Conservation (phyloP, 2,797 vertebrate genomes). For the Morelia viridis region DNA sequence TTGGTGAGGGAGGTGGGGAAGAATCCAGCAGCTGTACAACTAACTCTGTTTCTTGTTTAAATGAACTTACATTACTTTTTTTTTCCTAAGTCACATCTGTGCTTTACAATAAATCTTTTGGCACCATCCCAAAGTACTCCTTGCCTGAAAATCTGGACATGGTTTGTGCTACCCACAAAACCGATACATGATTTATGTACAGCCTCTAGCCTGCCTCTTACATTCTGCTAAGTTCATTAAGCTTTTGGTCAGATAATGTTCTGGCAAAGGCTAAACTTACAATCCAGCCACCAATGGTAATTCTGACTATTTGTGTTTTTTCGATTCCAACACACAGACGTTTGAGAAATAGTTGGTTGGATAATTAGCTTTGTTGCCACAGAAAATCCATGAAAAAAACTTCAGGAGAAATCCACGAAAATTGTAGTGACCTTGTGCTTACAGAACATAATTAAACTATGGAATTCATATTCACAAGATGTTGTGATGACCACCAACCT, state of each 20-base stretch:
- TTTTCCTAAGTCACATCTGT: background rate
- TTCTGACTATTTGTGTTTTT: background rate
- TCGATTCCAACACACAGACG: fast-evolving
- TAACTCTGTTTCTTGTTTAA: conserved; percentile 29
- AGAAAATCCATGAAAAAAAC: background rate
- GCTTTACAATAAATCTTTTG: conserved; percentile 30
- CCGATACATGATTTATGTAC: conserved; percentile 35
- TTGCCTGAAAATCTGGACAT: conserved; percentile 23
- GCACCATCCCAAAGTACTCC: conserved; percentile 23
- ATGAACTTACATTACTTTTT: conserved; percentile 24
- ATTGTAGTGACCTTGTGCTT: background rate
- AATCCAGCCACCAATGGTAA: background rate
- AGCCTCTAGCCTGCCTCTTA: conserved; percentile 16
- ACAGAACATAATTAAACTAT: background rate
- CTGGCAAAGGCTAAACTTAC: background rate
- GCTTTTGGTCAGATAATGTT: conserved; percentile 40
- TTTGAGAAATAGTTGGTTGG: background rate
- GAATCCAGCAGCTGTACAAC: background rate
- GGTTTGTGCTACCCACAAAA: conserved; percentile 16
- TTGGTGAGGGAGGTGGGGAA: background rate
- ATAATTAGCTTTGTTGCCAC: background rate
- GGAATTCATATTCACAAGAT: conserved; percentile 22
- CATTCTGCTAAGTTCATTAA: conserved; percentile 9
- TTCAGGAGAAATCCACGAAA: background rate
- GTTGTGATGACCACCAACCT: background rate